Conservation (phyloP, 92 coral and sea anemone genomes). For the Micromussa lordhowensis region DNA sequence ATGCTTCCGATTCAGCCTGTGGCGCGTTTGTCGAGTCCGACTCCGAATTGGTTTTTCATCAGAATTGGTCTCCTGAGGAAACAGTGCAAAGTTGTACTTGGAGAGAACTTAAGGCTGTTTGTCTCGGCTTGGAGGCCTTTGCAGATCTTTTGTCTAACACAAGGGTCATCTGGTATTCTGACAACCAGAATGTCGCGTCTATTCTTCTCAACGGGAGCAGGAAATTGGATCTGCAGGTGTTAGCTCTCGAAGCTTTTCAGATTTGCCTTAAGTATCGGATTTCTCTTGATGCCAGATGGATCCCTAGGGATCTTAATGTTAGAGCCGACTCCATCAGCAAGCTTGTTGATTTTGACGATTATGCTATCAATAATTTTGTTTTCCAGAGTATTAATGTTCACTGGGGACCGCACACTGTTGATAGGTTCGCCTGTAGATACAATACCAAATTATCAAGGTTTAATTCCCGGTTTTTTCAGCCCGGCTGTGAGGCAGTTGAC, state of each 20-base stretch:
- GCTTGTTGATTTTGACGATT: slow-evolving; percentile 33
- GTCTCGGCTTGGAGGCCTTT: slow-evolving; percentile 40
- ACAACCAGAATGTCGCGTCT: slow-evolving; percentile 28
- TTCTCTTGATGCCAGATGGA: no score
- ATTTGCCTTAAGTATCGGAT: no score
- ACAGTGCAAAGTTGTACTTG: no score
- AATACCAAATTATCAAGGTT: slow-evolving; percentile 21
- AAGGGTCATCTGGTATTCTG: slow-evolving; percentile 30
- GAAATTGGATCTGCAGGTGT: slow-evolving; percentile 18
- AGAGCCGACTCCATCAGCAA: slow-evolving; percentile 26
- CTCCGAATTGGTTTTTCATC: no score
- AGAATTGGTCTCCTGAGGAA: no score
- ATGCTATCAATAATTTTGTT: slow-evolving; percentile 27
- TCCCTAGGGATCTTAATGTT: background rate
- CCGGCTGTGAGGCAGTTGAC: slow-evolving; percentile 29
- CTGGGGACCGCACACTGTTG: slow-evolving; percentile 44
- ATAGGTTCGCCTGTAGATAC: slow-evolving; percentile 44
- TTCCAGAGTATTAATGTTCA: slow-evolving; percentile 7
- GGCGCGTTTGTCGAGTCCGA: no score
- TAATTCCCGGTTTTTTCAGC: slow-evolving; percentile 33
- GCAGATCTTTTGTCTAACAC: slow-evolving; percentile 17
- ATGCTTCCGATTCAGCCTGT: slow-evolving; percentile 74
- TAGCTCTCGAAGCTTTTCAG: slow-evolving; percentile 13
- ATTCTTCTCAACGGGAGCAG: slow-evolving; percentile 10
- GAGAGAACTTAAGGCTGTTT: slow-evolving; percentile 15